A percentile compares a stretch with the other conserved stretches of the same genome.
Evolutionary conservation across 2,113 vertebrate species (phyloP).

Genomic region (Micronisus gabar): DNA sequence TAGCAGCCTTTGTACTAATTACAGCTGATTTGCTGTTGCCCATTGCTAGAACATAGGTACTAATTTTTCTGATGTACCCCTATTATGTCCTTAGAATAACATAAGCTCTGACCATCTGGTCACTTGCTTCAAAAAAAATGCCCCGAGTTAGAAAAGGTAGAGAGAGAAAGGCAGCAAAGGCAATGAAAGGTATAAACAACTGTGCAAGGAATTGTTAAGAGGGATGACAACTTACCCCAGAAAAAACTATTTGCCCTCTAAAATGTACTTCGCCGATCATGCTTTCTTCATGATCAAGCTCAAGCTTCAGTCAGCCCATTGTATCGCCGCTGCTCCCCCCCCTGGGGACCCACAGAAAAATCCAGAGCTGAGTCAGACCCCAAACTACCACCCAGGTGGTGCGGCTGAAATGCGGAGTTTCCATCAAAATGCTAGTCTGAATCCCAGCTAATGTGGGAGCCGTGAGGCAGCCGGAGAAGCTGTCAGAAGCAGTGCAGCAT

Average conservation of each 20-base stretch:
- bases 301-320: background rate
- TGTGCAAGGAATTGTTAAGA: background rate
- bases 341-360: background rate
- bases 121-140: background rate
- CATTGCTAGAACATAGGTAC: background rate
- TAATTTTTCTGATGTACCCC: slow-evolving; percentile 29
- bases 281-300: background rate
- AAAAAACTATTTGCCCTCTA: background rate
- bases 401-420: background rate
- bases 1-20: background rate
- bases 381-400: too few species aligned
- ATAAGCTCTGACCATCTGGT: slow-evolving; percentile 50
- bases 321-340: background rate
- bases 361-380: background rate
- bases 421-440: background rate
- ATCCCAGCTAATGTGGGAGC: background rate
- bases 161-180: background rate
- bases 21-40: background rate
- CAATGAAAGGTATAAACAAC: background rate
- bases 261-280: background rate
- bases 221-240: background rate
- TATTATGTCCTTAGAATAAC: slow-evolving; percentile 21
- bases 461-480: fast-evolving
- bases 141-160: background rate
- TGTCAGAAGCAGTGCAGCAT: background rate